Evolutionary conservation across 1,140 invertebrate genomes (phyloP).

Genomic region (Caenorhabditis brenneri): DNA sequence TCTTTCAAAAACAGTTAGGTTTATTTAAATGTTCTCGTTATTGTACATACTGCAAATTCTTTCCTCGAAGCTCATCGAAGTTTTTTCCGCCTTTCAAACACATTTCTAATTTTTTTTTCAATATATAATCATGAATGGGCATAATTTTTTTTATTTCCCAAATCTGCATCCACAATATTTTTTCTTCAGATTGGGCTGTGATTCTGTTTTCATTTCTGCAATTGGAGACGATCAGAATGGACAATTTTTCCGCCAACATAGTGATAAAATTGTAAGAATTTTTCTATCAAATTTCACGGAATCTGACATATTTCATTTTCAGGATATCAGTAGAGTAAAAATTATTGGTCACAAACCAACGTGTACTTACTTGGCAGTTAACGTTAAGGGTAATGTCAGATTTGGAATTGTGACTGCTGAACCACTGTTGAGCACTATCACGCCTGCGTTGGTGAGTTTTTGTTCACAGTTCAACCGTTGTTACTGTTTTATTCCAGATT

Average conservation of each 20-base stretch:
- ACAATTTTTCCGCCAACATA: slow-evolving; percentile 43
- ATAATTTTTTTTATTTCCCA: too few species aligned
- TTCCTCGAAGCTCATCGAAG: too few species aligned
- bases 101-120: too few species aligned
- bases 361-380: slow-evolving; percentile 60
- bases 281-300: background rate
- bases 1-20: too few species aligned
- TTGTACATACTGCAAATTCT: too few species aligned
- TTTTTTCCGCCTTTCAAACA: too few species aligned
- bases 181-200: slow-evolving; percentile 74
- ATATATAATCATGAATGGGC: too few species aligned
- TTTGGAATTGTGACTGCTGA: slow-evolving; percentile 58
- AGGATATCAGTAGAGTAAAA: slow-evolving; percentile 40
- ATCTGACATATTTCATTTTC: background rate
- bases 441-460: slow-evolving; percentile 56
- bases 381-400: slow-evolving; percentile 58
- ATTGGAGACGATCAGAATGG: slow-evolving; percentile 78
- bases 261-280: slow-evolving; percentile 45
- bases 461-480: too few species aligned
- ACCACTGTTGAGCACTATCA: slow-evolving; percentile 48
- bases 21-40: too few species aligned
- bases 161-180: background rate
- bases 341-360: slow-evolving; percentile 53
- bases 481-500: slow-evolving; percentile 54
- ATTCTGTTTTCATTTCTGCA: slow-evolving; percentile 79